Evolutionary conservation across 2,113 vertebrate genomes (phyloP).

Genomic region (Corapipo altera): DNA sequence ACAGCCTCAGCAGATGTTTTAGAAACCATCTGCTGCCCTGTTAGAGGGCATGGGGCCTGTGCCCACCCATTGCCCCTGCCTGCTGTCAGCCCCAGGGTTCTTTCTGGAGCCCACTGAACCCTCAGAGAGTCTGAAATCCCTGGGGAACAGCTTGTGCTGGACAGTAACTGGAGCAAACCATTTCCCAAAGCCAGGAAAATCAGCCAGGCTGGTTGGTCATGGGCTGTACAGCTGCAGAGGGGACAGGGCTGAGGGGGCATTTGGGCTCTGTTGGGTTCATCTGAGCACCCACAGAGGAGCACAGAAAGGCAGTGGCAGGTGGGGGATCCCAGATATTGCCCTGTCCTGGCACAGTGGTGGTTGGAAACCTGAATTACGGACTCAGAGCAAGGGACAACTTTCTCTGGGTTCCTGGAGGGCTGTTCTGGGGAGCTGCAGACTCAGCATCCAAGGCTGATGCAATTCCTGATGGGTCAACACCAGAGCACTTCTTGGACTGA

Average conservation of each 20-base stretch:
- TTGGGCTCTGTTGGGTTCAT: not conserved
- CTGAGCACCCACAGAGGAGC: not conserved
- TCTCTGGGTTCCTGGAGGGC: not conserved
- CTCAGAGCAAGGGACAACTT: not conserved
- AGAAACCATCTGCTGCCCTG: not conserved
- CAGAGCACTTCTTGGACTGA: not conserved
- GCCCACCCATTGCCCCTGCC: accelerated
- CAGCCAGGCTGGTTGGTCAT: not conserved
- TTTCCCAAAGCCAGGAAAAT: not conserved
- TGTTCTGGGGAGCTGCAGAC: not conserved
- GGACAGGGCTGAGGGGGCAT: not conserved
- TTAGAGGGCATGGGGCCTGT: not conserved
- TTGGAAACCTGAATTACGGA: not conserved
- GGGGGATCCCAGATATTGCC: not conserved
- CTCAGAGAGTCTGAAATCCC: not conserved
- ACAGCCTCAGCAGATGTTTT: not conserved
- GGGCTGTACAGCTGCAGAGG: not conserved
- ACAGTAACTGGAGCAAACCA: not conserved
- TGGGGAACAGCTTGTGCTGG: not conserved
- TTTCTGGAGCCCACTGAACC: not conserved
- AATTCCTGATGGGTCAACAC: not conserved
- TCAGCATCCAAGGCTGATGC: not conserved
- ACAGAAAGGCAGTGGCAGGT: not conserved
- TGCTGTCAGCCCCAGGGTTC: not conserved
- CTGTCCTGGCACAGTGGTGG: not conserved